Evolutionary conservation across 2,888 invertebrate species (phyloP), one percentile per base, ranked within the genome.

Genomic region (Oligia strigilis): DNA sequence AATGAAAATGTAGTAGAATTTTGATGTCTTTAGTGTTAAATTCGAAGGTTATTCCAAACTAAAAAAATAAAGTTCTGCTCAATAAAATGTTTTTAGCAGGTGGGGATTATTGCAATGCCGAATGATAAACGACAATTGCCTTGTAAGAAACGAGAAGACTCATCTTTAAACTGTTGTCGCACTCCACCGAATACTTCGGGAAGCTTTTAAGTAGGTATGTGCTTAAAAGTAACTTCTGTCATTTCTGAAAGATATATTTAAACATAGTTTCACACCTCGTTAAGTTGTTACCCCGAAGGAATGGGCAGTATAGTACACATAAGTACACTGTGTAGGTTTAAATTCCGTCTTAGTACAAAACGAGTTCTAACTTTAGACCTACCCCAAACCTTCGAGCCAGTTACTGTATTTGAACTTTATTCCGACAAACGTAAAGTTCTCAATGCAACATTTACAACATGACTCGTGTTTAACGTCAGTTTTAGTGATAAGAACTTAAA

Each of bases 1-100:
- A 60, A 36, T 66, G 70, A 40, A 83, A 66, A 43, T 66, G 43
- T 52, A 0, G 36, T 17, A 36, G 36, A 52, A 19, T 83, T 71
- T 43, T 17, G 9, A 65, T 64, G 1, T 66, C 1, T 70, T 19
- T 29, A 29, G 13, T 49, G 23, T 49, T 72, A 23, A 13, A 49
- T n/a, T 81, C 8, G 2, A 23, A 52, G 19, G 19, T 36, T 11
- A n/a, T 14, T 36, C 0, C 9, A 23, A 40, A 40, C 13, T 36
- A 52, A 11, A 17, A 36, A 43, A 23, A 0, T 36, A 5, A 40
- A 23, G 1, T 17, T 55, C 11, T 17, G 13, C 1, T 23, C 6
- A 14, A 3, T 8, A 49, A 64, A 55, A 17, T 14, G 13, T 23
- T 52, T 64, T 55, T 9, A 52, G 9, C 52, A 55, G 64, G 2